A percentile compares a stretch with the other conserved stretches of the same genome.
Evolutionary conservation across 2,888 invertebrate genomes (phyloP).

Genomic region (Nasonia oneida): DNA sequence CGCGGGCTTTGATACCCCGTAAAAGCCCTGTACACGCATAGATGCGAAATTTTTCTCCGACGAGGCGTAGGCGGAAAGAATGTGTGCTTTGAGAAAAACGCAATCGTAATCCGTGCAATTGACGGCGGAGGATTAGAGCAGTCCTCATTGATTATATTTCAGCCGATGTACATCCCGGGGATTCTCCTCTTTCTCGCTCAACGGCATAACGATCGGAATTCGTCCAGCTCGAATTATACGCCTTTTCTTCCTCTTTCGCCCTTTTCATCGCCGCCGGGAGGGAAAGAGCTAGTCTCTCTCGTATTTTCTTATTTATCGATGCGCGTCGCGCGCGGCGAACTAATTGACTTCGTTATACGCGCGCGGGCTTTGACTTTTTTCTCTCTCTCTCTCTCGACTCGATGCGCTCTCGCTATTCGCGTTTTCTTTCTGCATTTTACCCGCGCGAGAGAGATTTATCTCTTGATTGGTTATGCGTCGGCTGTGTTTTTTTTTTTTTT

Average conservation of each 20-base stretch:
- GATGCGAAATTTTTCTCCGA: not conserved
- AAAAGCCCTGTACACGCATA: not conserved
- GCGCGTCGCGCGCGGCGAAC: not conserved
- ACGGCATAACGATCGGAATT: conserved; percentile 44
- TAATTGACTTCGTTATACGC: conserved; percentile 40
- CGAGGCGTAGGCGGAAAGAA: too few species aligned
- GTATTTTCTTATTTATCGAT: conserved; percentile 42
- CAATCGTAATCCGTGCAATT: conserved; percentile 53
- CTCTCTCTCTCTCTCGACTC: not conserved
- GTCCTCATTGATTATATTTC: conserved; percentile 33
- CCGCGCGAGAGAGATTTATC: not conserved
- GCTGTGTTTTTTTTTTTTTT: not conserved
- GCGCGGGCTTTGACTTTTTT: not conserved
- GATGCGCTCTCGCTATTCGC: not conserved
- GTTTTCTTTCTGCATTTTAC: not conserved
- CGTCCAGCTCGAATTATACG: conserved; percentile 25
- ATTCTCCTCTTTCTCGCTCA: not conserved
- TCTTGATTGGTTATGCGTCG: not conserved
- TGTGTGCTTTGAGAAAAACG: too few species aligned
- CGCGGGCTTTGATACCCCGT: not conserved
- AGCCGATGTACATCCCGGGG: not conserved
- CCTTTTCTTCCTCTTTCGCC: conserved; percentile 7
- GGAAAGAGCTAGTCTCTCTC: not conserved
- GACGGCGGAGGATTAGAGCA: conserved; percentile 46
- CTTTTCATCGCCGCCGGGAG: not conserved